Percentiles rank a stretch among this genome's conserved stretches.
These are phyloP conservation scores for Nyctereutes procyonoides DNA, from an alignment of 2,113 vertebrate species.

Conservation along the genomic window DNA sequence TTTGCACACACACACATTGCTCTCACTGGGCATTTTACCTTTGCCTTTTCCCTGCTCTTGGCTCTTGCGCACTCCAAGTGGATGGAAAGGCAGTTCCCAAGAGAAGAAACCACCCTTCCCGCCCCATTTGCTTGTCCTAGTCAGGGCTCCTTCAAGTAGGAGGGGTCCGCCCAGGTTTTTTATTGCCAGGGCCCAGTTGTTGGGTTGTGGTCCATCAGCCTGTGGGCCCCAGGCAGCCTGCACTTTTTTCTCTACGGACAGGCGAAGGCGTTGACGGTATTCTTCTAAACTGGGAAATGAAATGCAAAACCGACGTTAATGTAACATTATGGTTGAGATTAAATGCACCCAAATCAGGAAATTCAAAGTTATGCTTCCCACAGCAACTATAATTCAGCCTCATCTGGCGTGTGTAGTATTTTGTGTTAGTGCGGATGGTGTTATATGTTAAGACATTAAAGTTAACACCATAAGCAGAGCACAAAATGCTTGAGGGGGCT, in stretches of 20 bases:
- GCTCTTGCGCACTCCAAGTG: slow-evolving; percentile 22
- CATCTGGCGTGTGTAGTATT: slow-evolving; percentile 81
- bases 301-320: slow-evolving; percentile 84
- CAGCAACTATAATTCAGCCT: slow-evolving; percentile 82
- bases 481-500: slow-evolving; percentile 82
- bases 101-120: background rate
- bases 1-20: background rate
- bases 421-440: slow-evolving; percentile 81
- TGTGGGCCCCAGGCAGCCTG: slow-evolving; percentile 46
- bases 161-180: background rate
- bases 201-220: slow-evolving; percentile 30
- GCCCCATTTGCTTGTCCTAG: background rate
- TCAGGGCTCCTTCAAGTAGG: background rate
- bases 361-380: slow-evolving; percentile 84
- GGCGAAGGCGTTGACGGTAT: slow-evolving; percentile 68
- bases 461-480: slow-evolving; percentile 83
- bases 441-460: slow-evolving; percentile 85
- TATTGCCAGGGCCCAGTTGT: background rate
- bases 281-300: slow-evolving; percentile 83
- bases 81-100: background rate
- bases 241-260: slow-evolving; percentile 46
- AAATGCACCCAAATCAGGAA: slow-evolving; percentile 85
- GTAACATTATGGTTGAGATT: slow-evolving; percentile 84
- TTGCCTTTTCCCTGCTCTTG: slow-evolving; percentile 40
- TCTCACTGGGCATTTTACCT: slow-evolving; percentile 20